A percentile compares a stretch with the other conserved stretches of the same genome.
Conservation (phyloP, 2,888 invertebrate genomes). For the Melikaiella ostensackeni region DNA sequence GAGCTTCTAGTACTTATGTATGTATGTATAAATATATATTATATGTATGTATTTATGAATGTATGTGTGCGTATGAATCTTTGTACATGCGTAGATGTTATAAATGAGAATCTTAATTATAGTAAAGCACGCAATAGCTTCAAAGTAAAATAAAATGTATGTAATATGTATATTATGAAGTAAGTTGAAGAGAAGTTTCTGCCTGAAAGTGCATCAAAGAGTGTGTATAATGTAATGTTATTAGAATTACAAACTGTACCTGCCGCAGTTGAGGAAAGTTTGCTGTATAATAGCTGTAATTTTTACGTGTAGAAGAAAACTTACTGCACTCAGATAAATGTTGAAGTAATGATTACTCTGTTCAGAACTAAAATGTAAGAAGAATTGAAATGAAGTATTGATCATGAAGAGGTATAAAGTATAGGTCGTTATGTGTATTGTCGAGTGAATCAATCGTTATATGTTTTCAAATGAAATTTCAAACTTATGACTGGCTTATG, state of each 20-base stretch:
- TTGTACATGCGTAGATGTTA: neutral
- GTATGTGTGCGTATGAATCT: neutral
- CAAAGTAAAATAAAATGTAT: conserved; percentile 5
- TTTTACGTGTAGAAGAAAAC: conserved; percentile 7
- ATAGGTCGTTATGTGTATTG: neutral
- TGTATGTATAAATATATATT: neutral
- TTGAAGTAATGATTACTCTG: conserved; percentile 10
- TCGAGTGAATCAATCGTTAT: neutral
- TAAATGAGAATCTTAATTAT: neutral
- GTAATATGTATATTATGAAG: conserved; percentile 5
- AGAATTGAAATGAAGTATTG: neutral
- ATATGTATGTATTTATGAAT: neutral
- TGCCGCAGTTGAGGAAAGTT: conserved; percentile 31
- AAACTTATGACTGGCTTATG: neutral
- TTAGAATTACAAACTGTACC: conserved; percentile 34
- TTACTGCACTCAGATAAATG: conserved; percentile 12
- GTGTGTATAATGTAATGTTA: conserved; percentile 24
- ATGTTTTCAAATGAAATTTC: neutral
- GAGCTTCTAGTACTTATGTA: conserved; percentile 1
- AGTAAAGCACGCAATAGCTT: neutral
- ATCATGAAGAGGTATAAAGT: neutral
- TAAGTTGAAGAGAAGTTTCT: conserved; percentile 17
- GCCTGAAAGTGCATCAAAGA: conserved; percentile 19
- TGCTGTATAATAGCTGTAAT: conserved; percentile 35
- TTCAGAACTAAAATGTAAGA: conserved; percentile 2